Base-by-base conservation (phyloP, 2,888 invertebrate species). In the Zygogramma bicolorata region DNA sequence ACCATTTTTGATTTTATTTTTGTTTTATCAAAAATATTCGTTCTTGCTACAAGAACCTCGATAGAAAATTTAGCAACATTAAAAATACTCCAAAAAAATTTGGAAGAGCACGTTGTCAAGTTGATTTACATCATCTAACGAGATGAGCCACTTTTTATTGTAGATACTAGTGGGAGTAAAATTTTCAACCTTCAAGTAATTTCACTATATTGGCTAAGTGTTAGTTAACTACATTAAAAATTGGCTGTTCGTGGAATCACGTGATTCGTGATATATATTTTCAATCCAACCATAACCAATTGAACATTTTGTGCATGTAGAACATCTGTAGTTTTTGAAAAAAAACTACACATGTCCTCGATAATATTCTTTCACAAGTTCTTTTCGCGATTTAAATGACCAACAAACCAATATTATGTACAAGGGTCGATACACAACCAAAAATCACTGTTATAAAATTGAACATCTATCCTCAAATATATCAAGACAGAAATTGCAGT, bases 1-100 rank as follows among this genome's bases (percentile, higher is more conserved):
- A 27, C 15, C 22, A 61, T 66, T 61, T 71, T 71, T 71, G 71
- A 71, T 62, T 71, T 58, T 31, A 60, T 70, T 22, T n/a, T 58
- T 31, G 57, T 71, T 27, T 66, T 62, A 70, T 67, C 67, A 71
- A 71, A 71, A 71, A 71, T 71, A 71, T 34, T 66, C 38, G 53
- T 40, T 34, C 46, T 53, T 38, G 63, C 25, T 31, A 40, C 34
- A 49, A 70, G 70, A 53, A 67, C 31, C 42, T 15, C 13, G 49
- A 42, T 53, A 53, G 62, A 68, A 60, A 61, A 66, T 58, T 58
- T 61, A 61, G 38, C 31, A 38, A 68, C 67, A 58, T 57, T 61
- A 67, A 71, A 67, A 71, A 71, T 67, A 62, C 8, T 57, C 57
- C 67, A 71, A 31, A 67, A 70, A 62, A 67, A 57, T 70, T 70